Evolutionary conservation across 1,140 invertebrate genomes (phyloP), one percentile per base, ranked within the genome.

Genomic region (Diachasma alloeum): DNA sequence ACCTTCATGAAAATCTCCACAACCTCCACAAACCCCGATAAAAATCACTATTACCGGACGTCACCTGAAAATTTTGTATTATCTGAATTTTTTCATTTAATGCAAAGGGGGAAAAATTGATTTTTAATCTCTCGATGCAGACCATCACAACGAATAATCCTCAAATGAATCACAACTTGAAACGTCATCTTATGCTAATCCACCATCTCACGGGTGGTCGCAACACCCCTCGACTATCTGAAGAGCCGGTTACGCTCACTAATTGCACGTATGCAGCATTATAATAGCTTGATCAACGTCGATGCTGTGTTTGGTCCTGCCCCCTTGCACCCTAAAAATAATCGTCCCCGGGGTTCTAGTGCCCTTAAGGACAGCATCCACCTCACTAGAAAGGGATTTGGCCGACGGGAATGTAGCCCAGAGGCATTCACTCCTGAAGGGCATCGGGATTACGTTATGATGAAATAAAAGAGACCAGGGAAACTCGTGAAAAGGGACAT

Each of bases 151-250:
- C 2, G 31, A 31, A 31, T 31, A 31, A 31, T 31, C 31, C 31
- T 31, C 6, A 11, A 63, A 26, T 63, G 9, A 63, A 56, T 56
- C 66, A 70, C 37, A 31, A 31, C 31, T 9, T 11, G 42, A 42
- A 70, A 11, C 6, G n/a, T 70, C 36, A 77, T 80, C 75, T 81
- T 77, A 80, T 80, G 76, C 75, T 78, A 81, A 80, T 80, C 75
- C 67, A 36, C 39, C 46, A 76, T 78, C 73, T 75, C 80, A 80
- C 74, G 80, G 79, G 80, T 81, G 80, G 80, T 53, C 79, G 31
- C 31, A 22, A 63, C 71, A 72, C 76, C 67, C 80, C 70, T 56
- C 75, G 70, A 66, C 48, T 69, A 44, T 74, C 66, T 15, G 11
- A 72, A 39, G 70, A 69, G 42, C 39, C 74, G 56, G 63, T 74